Evolutionary conservation across 1,140 invertebrate species (phyloP), one percentile per base, ranked within the genome.

Genomic region (Stegodyphus dumicola): DNA sequence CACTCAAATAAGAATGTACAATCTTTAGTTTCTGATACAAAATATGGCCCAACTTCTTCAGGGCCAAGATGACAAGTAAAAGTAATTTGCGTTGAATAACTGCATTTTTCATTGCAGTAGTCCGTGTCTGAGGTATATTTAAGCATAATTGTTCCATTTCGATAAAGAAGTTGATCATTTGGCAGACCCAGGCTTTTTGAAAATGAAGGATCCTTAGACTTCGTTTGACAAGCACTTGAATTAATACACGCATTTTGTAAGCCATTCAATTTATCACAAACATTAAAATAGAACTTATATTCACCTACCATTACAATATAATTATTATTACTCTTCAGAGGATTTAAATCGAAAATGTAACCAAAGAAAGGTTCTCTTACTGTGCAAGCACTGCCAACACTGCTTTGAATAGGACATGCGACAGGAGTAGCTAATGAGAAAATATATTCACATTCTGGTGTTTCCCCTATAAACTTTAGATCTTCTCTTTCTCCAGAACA

Each of bases 391-490:
- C 53, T 65, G 65, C 89, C 90, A 17, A 15, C 74, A 17, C 13
- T 56, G 17, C 79, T 87, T 88, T 70, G 51, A 17, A 86, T 33
- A 51, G 89, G 85, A 87, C 90, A 91, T 51, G 90, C 90, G 49
- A 87, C 89, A 9, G 90, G 90, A 15, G 90, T 91, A n/a, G 87
- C 84, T 89, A 90, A 89, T 66, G 52, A 89, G 88, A 91, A 91
- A 7, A 88, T 81, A 85, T 90, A 90, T 75, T 90, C 90, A 89
- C 90, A 91, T 18, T 87, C 88, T 74, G 69, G 52, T 17, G 77
- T 81, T 70, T 75, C 74, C 15, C 86, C 81, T 65, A 83, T 76
- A 89, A 83, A 87, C 48, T 53, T 74, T n/a, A 80, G 18, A 9
- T 71, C 18, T 17, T 71, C 66, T 75, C 70, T 18, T n/a, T 71